Percentiles rank a stretch among this genome's conserved stretches.
These are phyloP conservation scores for Mesocentrotus franciscanus DNA, from an alignment of 53 echinoderm and acorn worm genomes.

Conservation along the genomic window DNA sequence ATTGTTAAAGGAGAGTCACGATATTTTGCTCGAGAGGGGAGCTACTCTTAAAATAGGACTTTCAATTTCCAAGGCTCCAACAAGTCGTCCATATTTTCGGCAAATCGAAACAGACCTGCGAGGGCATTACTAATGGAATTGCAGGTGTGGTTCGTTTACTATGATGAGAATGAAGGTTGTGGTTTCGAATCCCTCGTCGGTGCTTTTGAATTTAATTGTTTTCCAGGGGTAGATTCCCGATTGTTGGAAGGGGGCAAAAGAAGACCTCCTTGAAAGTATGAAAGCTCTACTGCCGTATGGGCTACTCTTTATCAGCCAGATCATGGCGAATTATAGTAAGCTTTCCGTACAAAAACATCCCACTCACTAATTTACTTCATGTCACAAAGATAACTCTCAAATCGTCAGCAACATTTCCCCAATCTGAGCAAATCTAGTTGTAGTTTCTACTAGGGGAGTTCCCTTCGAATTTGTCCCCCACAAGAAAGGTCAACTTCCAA, in stretches of 20 bases:
- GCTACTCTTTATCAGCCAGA: neutral
- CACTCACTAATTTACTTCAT: neutral
- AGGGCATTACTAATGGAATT: neutral
- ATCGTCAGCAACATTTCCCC: neutral
- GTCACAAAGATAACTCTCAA: neutral
- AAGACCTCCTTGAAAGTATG: neutral
- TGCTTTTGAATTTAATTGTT: neutral
- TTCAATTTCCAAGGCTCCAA: neutral
- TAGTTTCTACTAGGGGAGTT: neutral
- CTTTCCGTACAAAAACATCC: neutral
- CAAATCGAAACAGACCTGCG: neutral
- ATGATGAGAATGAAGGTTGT: neutral
- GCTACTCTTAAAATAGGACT: too few species aligned
- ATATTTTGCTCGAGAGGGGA: too few species aligned
- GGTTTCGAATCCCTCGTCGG: neutral
- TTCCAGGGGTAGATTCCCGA: too few species aligned
- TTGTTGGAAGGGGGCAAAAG: neutral
- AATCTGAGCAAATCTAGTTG: neutral
- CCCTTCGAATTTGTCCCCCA: neutral
- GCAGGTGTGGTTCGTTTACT: neutral
- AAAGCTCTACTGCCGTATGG: too few species aligned
- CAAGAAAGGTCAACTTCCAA: neutral
- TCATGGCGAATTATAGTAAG: neutral
- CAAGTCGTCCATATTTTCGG: neutral
- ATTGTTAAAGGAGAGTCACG: too few species aligned